Conservation (phyloP, 1,140 invertebrate genomes). For the Brachionus rotundiformis region DNA sequence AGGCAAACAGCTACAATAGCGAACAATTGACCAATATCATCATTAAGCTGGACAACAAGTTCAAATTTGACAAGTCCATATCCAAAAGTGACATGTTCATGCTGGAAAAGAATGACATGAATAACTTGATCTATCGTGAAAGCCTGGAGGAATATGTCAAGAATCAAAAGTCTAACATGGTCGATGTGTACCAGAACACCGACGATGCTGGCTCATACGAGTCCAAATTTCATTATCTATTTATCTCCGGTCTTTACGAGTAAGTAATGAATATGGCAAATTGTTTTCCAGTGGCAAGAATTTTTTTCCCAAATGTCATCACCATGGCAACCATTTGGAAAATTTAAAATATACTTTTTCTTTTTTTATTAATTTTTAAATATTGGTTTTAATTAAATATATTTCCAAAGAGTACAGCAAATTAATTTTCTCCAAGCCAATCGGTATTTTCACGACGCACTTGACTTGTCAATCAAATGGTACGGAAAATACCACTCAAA, state of each 20-base stretch:
- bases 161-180: constrained; percentile 23
- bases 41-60: constrained; percentile 6
- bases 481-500: constrained; percentile 28
- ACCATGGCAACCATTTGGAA: too few relatives aligned
- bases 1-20: constrained; percentile 25
- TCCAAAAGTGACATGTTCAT: constrained; percentile 2
- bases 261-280: too few relatives aligned
- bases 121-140: constrained; percentile 14
- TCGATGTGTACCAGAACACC: background rate
- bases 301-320: too few relatives aligned
- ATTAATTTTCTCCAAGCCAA: constrained; percentile 3
- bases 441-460: background rate
- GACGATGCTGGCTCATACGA: constrained; percentile 23
- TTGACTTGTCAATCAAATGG: constrained; percentile 1
- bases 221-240: constrained; percentile 29
- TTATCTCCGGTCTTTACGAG: constrained; percentile 16
- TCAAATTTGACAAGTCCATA: constrained; percentile 11
- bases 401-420: constrained; percentile 4
- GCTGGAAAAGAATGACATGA: constrained; percentile 20
- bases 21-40: constrained; percentile 36
- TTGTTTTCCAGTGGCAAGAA: too few relatives aligned
- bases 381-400: background rate
- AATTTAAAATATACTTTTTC: too few relatives aligned
- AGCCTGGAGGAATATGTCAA: constrained; percentile 27
- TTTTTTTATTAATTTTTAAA: background rate